A percentile compares a stretch with the other conserved stretches of the same genome.
phyloP scores from a whole-genome alignment of 2,113 vertebrate species.

The Macroglossus sobrinus region DNA sequence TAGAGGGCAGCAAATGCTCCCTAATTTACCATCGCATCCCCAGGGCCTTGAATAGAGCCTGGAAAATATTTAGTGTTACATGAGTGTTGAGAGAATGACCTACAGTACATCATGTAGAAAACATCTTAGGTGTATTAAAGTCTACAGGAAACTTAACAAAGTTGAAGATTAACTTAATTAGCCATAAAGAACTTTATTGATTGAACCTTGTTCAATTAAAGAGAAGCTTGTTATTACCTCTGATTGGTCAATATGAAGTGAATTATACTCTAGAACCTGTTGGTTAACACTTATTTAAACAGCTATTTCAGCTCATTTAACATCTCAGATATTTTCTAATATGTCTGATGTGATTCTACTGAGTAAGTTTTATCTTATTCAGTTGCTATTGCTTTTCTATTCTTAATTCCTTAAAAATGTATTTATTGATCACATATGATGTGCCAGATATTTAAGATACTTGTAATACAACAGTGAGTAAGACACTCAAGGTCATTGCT shows the following conservation, averaged over 20 bases:
- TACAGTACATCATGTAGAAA: not conserved
- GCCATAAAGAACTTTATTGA: not conserved
- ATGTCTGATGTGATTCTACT: not conserved
- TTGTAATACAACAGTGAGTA: not conserved
- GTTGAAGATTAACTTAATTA: not conserved
- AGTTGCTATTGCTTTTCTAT: not conserved
- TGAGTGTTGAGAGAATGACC: not conserved
- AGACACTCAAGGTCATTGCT: not conserved
- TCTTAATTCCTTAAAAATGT: not conserved
- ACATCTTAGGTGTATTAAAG: not conserved
- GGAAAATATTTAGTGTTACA: not conserved
- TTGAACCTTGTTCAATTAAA: not conserved
- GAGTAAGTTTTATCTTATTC: not conserved
- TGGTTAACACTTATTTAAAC: constrained; percentile 15
- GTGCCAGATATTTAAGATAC: not conserved
- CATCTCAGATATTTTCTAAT: not conserved
- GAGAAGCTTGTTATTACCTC: not conserved
- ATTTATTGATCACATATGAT: not conserved
- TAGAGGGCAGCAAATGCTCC: not conserved
- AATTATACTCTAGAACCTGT: not conserved
- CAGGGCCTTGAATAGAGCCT: not conserved
- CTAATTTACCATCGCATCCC: not conserved
- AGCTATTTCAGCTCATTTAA: not conserved
- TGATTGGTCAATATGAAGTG: not conserved
- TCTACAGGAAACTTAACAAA: not conserved